Conservation (phyloP, 35 echinoderm and acorn worm species). For the Ophioderma brevispina region DNA sequence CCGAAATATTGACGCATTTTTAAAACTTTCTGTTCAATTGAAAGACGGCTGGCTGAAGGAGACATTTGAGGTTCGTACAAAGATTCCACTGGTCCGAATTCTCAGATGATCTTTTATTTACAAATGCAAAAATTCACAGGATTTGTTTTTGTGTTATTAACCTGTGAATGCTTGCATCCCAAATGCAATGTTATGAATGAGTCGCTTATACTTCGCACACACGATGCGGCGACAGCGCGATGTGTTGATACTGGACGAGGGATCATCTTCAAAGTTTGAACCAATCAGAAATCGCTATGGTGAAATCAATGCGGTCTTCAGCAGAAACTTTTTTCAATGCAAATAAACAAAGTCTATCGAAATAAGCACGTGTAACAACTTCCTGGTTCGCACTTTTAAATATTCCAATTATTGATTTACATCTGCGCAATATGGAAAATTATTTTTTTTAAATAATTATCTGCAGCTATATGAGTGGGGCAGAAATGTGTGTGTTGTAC, state of each 20-base stretch:
- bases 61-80: constrained; percentile 10
- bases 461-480: too few species aligned
- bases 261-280: not conserved
- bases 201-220: not conserved
- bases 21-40: constrained; percentile 22
- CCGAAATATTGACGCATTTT: constrained; percentile 24
- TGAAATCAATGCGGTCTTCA: too few species aligned
- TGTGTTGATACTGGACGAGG: not conserved
- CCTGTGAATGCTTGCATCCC: not conserved
- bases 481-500: too few species aligned
- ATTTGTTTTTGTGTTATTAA: too few species aligned
- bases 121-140: too few species aligned
- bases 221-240: not conserved
- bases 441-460: too few species aligned
- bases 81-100: not conserved
- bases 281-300: not conserved
- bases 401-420: too few species aligned
- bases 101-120: not conserved
- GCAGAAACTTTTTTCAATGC: too few species aligned
- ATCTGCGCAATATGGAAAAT: too few species aligned
- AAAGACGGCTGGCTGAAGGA: constrained; percentile 35
- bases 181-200: constrained; percentile 3
- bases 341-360: too few species aligned
- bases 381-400: too few species aligned
- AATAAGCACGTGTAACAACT: too few species aligned